These are phyloP conservation scores for Sander lucioperca DNA, from an alignment of 2,113 vertebrate species.

Conservation along the genomic window DNA sequence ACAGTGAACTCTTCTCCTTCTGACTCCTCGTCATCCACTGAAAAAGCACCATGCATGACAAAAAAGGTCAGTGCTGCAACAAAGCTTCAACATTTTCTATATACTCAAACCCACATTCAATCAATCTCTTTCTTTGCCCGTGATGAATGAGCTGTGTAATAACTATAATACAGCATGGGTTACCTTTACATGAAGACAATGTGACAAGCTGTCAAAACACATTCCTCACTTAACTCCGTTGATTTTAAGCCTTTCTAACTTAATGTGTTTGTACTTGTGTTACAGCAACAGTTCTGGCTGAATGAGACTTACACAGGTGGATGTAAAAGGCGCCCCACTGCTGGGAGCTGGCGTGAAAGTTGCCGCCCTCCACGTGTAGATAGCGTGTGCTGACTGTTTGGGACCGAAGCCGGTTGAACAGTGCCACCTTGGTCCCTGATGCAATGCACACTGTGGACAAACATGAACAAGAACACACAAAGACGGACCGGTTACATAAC, in stretches of 20 bases:
- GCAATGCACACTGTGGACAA: slow-evolving; percentile 95
- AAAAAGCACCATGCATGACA: slow-evolving; percentile 38
- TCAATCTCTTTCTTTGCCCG: background rate
- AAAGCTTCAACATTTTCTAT: background rate
- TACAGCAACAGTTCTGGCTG: background rate
- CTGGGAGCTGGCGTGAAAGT: slow-evolving; percentile 99
- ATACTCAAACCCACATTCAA: background rate
- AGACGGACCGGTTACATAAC: slow-evolving; percentile 6
- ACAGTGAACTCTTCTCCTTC: slow-evolving; percentile 99
- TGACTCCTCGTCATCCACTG: slow-evolving; percentile 99
- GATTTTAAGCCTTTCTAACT: background rate
- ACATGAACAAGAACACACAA: background rate
- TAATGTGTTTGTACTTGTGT: background rate
- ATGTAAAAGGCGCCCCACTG: slow-evolving; percentile 99
- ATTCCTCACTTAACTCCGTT: background rate
- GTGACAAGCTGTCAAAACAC: slow-evolving; percentile 21
- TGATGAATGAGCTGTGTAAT: slow-evolving; percentile 7
- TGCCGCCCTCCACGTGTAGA: slow-evolving; percentile 98
- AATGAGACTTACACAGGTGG: slow-evolving; percentile 92
- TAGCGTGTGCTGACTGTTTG: slow-evolving; percentile 99
- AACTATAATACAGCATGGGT: background rate
- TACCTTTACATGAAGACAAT: background rate
- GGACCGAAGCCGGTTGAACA: slow-evolving; percentile 98
- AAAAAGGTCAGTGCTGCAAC: background rate
- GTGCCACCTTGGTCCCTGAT: slow-evolving; percentile 98